These are phyloP conservation scores for Arnoldichthys spilopterus DNA, from an alignment of 2,797 vertebrate species.

Conservation along the genomic window DNA sequence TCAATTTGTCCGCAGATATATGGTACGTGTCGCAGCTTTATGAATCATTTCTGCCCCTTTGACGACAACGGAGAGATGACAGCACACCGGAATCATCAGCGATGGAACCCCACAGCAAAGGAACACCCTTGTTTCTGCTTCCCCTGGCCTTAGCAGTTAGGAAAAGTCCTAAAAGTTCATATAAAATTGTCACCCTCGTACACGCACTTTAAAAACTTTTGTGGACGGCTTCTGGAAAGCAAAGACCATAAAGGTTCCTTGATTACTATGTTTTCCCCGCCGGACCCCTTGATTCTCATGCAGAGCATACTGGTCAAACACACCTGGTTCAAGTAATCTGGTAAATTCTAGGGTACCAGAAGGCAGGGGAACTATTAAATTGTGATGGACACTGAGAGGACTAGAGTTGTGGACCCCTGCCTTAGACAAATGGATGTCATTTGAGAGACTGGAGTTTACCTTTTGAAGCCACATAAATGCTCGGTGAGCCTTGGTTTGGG, in stretches of 20 bases:
- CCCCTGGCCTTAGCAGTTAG: constrained; percentile 52
- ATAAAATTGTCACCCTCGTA: constrained; percentile 42
- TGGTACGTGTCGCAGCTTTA: constrained; percentile 62
- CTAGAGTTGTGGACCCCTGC: no score
- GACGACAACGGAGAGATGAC: constrained; percentile 35
- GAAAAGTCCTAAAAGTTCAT: constrained; percentile 57
- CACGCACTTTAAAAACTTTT: constrained; percentile 1
- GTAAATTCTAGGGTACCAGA: no score
- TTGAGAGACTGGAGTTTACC: background rate
- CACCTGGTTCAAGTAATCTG: no score
- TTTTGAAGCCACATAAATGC: background rate
- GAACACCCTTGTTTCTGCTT: background rate
- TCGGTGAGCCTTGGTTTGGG: background rate
- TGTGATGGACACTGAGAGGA: no score
- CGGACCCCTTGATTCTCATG: constrained; percentile 19
- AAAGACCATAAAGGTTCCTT: constrained; percentile 52
- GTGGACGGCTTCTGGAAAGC: constrained; percentile 25
- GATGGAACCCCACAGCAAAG: background rate
- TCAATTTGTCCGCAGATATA: constrained; percentile 69
- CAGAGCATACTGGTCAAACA: no score
- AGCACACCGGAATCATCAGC: constrained; percentile 35
- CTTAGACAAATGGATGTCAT: no score
- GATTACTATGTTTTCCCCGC: constrained; percentile 42
- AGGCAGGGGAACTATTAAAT: no score
- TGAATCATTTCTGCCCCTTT: constrained; percentile 61